Percentiles rank a stretch among this genome's conserved stretches.
These are phyloP conservation scores for Macheiramphus alcinus DNA, from an alignment of 2,113 vertebrate species.

Conservation along the genomic window DNA sequence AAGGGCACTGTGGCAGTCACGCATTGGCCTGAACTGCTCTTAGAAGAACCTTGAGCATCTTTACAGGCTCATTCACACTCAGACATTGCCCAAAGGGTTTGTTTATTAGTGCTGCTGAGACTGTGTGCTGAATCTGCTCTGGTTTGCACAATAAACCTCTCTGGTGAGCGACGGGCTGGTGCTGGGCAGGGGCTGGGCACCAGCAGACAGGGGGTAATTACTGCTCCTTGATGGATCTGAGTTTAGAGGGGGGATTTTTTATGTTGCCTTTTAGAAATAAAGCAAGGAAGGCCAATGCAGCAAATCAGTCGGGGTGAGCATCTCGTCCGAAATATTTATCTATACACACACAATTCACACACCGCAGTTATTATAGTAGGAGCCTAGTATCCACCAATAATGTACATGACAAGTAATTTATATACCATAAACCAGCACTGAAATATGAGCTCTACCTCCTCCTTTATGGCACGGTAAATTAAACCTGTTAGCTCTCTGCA, in stretches of 20 bases:
- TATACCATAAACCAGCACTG: slow-evolving; percentile 29
- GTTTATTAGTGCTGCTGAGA: neutral
- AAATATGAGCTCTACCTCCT: neutral
- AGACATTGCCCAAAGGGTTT: neutral
- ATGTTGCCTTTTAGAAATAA: slow-evolving; percentile 11
- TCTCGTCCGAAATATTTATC: neutral
- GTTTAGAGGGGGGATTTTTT: neutral
- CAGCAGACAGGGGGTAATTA: neutral
- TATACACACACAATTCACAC: neutral
- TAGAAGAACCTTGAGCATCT: neutral
- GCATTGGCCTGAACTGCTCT: neutral
- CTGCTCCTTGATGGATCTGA: neutral
- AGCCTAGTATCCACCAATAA: neutral
- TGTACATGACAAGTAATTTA: slow-evolving; percentile 24
- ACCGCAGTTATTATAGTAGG: neutral
- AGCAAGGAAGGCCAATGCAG: neutral
- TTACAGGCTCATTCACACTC: neutral
- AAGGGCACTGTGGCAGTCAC: neutral
- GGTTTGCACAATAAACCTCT: neutral
- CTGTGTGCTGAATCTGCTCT: neutral
- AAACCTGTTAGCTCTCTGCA: slow-evolving; percentile 27
- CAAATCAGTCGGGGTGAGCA: neutral
- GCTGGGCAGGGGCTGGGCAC: neutral
- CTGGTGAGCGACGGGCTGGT: neutral
- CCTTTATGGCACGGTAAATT: slow-evolving; percentile 47